Conservation (phyloP, 2,797 vertebrate genomes). For the Saxicola maurus region DNA sequence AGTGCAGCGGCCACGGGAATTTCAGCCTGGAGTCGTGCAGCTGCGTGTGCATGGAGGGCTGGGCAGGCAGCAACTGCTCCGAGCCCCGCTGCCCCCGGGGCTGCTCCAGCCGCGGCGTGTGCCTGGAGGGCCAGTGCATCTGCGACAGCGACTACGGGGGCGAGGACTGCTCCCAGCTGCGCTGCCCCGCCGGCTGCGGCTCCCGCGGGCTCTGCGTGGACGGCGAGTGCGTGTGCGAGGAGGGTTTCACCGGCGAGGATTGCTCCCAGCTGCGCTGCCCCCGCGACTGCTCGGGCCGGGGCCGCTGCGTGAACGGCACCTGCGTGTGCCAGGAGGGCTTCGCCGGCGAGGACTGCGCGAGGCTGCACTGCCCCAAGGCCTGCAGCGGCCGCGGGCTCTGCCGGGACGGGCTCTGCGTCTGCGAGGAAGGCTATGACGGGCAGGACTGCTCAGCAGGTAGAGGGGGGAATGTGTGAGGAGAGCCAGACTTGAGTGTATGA, state of each 20-base stretch:
- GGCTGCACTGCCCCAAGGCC: slow-evolving; percentile 85
- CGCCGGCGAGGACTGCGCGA: slow-evolving; percentile 86
- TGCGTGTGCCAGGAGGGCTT: slow-evolving; percentile 89
- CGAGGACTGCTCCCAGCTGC: slow-evolving; percentile 89
- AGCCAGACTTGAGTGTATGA: not conserved
- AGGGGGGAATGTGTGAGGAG: not conserved
- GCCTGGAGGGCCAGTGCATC: slow-evolving; percentile 90
- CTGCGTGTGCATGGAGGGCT: slow-evolving; percentile 91
- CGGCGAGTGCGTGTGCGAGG: slow-evolving; percentile 92
- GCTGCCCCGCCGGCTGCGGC: slow-evolving; percentile 88
- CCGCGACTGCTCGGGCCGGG: slow-evolving; percentile 89
- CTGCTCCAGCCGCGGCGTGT: slow-evolving; percentile 90
- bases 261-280: slow-evolving; percentile 87
- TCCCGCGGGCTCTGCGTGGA: slow-evolving; percentile 89
- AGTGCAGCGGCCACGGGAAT: slow-evolving; percentile 92
- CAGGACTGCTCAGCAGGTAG: slow-evolving; percentile 94
- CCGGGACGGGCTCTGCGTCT: slow-evolving; percentile 87
- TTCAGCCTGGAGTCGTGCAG: slow-evolving; percentile 92
- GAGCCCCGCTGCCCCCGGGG: slow-evolving; percentile 86
- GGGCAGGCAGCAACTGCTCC: slow-evolving; percentile 94
- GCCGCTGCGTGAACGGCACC: slow-evolving; percentile 85
- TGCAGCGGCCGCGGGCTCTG: slow-evolving; percentile 89
- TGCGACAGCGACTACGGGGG: slow-evolving; percentile 91
- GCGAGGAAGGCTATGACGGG: slow-evolving; percentile 87
- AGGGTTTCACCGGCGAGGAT: slow-evolving; percentile 86